Base-by-base conservation (phyloP, 2,888 invertebrate genomes). In the Pharmacophagus antenor region DNA sequence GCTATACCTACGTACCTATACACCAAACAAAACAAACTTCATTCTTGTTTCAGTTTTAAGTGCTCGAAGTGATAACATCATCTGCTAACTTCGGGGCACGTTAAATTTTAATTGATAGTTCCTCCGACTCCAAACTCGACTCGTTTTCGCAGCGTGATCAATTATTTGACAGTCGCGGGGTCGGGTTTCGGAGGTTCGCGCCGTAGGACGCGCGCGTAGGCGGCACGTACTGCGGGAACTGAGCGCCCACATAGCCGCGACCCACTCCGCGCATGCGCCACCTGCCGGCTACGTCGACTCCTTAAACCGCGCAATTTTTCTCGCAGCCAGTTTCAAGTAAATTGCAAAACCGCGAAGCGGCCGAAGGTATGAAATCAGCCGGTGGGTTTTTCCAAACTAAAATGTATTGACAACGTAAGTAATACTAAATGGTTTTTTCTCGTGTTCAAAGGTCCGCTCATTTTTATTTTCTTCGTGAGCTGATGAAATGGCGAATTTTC, bases 261-360 rank as follows among this genome's bases (percentile, higher is more conserved):
- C 70, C 64, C 65, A 63, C 62, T 56, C 47, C 67, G 69, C 81
- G 80, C 79, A 82, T 74, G 85, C 82, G 77, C 72, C 79, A 82
- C 75, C 84, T 81, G 77, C 72, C 58, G 59, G 58, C 65, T 64
- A 56, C 53, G 65, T 64, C 63, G 63, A 67, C 63, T 65, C 70
- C 71, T 67, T 44, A 55, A 62, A 65, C 71, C 71, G 79, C 82
- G 82, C 83, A 81, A n/a, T 85, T 88, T 87, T 88, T 86, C 85
- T 84, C 81, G 81, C 80, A 75, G 76, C 74, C 77, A 77, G 78
- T 78, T 77, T 75, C 73, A 73, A 82, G 77, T 81, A 86, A 89
- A 88, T 88, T 88, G 84, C 85, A 70, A 85, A 88, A 83, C 86
- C 88, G 72, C 84, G 76, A 74, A 73, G 71, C 79, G 72, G 71